These are phyloP conservation scores for Tetragnatha montana DNA, from an alignment of 2,888 invertebrate species.

Conservation along the genomic window DNA sequence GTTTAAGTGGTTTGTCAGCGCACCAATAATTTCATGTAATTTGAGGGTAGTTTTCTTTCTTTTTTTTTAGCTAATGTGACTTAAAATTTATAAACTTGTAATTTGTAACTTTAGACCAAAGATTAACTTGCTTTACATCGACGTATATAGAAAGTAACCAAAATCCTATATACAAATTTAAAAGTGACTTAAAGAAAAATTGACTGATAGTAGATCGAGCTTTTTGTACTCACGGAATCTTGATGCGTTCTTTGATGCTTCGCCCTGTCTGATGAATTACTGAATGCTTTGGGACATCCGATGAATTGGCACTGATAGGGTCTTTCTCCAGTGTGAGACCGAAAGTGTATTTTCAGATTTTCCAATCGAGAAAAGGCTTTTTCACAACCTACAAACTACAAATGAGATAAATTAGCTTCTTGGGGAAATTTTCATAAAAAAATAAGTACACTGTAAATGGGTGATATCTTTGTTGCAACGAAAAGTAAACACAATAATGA, in stretches of 20 bases:
- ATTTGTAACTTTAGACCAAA: neutral
- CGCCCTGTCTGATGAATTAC: slow-evolving; percentile 98
- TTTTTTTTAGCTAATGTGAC: too few species aligned
- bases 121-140: neutral
- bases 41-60: too few species aligned
- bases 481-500: too few species aligned
- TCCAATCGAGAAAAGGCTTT: slow-evolving; percentile 98
- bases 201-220: neutral
- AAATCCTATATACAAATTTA: neutral
- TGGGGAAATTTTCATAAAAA: neutral
- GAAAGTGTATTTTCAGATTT: slow-evolving; percentile 97
- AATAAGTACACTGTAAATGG: neutral
- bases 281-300: slow-evolving; percentile 96
- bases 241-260: slow-evolving; percentile 99
- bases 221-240: slow-evolving; percentile 86
- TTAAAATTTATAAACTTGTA: too few species aligned
- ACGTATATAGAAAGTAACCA: neutral
- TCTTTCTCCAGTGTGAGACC: slow-evolving; percentile 96
- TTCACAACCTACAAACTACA: slow-evolving; percentile 93
- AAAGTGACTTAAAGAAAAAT: neutral
- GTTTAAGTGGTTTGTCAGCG: too few species aligned
- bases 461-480: neutral
- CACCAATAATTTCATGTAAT: too few species aligned
- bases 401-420: slow-evolving; percentile 74
- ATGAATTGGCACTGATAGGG: slow-evolving; percentile 96